phyloP scores from a whole-genome alignment of 2,888 invertebrate genomes.

The Spilosoma lubricipeda region DNA sequence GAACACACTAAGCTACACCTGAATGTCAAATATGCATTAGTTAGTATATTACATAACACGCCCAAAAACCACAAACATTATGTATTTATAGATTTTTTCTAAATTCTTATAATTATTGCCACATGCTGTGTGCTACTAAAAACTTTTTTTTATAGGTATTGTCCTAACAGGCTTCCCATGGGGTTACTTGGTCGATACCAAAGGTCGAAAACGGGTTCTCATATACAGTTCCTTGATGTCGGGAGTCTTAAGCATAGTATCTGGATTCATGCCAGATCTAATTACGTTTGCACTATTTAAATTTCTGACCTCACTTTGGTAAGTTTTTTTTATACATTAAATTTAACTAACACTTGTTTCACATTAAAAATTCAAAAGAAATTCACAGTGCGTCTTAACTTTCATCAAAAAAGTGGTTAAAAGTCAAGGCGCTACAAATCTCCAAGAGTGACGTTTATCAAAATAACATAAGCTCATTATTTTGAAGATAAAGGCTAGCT shows the following conservation, averaged over 20 bases:
- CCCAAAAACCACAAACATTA: too few relatives aligned
- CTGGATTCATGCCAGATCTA: constrained; percentile 88
- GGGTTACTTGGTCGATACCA: constrained; percentile 92
- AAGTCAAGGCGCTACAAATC: too few relatives aligned
- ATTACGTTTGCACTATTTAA: constrained; percentile 87
- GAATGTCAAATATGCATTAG: too few relatives aligned
- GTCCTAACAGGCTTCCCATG: constrained; percentile 91
- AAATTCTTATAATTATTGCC: background rate
- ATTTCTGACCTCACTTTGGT: constrained; percentile 85
- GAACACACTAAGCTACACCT: too few relatives aligned
- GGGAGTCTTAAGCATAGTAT: constrained; percentile 81
- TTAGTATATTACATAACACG: too few relatives aligned
- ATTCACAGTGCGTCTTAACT: too few relatives aligned
- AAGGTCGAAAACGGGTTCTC: constrained; percentile 88
- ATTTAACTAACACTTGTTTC: too few relatives aligned
- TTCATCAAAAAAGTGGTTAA: too few relatives aligned
- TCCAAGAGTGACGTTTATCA: too few relatives aligned
- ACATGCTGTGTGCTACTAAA: background rate
- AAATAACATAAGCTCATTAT: too few relatives aligned
- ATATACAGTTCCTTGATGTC: constrained; percentile 72
- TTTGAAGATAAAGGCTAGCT: too few relatives aligned
- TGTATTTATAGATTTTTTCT: background rate
- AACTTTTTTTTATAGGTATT: constrained; percentile 79
- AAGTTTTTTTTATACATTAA: constrained; percentile 34
- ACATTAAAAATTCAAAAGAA: too few relatives aligned